Evolutionary conservation across 2,113 vertebrate species (phyloP), one percentile per base, ranked within the genome.

Genomic region (Carassius auratus): DNA sequence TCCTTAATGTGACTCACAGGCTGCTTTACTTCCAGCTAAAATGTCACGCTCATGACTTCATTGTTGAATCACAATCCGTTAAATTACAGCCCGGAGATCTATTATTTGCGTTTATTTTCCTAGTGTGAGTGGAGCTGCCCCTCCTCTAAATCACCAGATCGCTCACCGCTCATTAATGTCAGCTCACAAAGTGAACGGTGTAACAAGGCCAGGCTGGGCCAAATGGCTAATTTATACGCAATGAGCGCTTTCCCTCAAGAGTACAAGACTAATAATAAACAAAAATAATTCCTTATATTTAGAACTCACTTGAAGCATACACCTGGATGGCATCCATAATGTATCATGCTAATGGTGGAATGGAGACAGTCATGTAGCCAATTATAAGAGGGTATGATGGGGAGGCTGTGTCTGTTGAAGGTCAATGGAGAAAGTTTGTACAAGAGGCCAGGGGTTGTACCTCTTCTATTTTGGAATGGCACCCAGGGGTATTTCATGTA

Each of bases 1-100:
- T 93, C 96, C 94, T 95, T 95, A 93, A 96, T 95, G 93, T 94
- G 94, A 95, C 95, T 96, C 95, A 85, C 89, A 93, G 95, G 93
- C 94, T 95, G 93, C 93, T 93, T 94, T 94, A 94, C 94, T 95
- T 93, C 93, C 89, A 95, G 94, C 96, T 96, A 93, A 93, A 96
- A 95, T 95, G 93, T 95, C 96, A 96, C 93, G 94, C 96, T 96
- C 95, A 96, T 97, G 96, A 97, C 96, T 97, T 97, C 95, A 97
- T 96, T 97, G 96, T 97, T 96, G 96, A 96, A 95, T 96, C 95
- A 95, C 95, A 97, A 96, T 96, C 96, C 95, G 94, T 95, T 95
- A 97, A 97, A 97, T 98, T 96, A 96, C 95, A 96, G 96, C 96
- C 94, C 95, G 92, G 96, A 97, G 96, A 96, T 96, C 95, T 96